A percentile compares a stretch with the other conserved stretches of the same genome.
Conservation (phyloP, 53 echinoderm and acorn worm genomes). For the Holothuria scabra region DNA sequence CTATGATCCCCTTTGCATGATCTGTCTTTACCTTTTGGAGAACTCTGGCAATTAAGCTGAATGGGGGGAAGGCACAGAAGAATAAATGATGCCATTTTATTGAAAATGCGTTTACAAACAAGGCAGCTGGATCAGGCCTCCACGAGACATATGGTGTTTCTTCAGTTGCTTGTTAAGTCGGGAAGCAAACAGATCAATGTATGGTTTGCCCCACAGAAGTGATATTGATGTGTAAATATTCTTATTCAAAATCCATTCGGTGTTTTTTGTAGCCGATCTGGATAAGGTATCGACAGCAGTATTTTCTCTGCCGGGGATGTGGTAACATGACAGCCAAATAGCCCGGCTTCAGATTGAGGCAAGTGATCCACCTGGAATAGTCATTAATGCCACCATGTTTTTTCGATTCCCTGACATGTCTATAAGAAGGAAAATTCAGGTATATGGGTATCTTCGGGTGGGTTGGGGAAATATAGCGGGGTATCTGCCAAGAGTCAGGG, state of each 20-base stretch:
- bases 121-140: conserved; percentile 55
- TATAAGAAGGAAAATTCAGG: no score
- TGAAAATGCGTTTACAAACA: conserved; percentile 52
- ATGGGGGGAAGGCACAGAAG: conserved; percentile 49
- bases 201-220: background rate
- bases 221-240: conserved; percentile 26
- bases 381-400: no score
- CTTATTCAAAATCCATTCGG: conserved; percentile 18
- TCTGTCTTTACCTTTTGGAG: conserved; percentile 31
- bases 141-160: conserved; percentile 35
- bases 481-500: no score
- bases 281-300: background rate
- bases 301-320: background rate
- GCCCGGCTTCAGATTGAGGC: conserved; percentile 24
- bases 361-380: no score
- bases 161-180: conserved; percentile 50
- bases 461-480: no score
- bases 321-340: conserved; percentile 4
- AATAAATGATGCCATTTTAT: conserved; percentile 34
- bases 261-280: background rate
- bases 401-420: no score
- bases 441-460: no score
- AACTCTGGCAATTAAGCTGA: background rate
- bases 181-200: conserved; percentile 50
- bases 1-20: conserved; percentile 34